A percentile compares a stretch with the other conserved stretches of the same genome.
Evolutionary conservation across 2,888 invertebrate species (phyloP).

Genomic region (Agonopterix arenella): DNA sequence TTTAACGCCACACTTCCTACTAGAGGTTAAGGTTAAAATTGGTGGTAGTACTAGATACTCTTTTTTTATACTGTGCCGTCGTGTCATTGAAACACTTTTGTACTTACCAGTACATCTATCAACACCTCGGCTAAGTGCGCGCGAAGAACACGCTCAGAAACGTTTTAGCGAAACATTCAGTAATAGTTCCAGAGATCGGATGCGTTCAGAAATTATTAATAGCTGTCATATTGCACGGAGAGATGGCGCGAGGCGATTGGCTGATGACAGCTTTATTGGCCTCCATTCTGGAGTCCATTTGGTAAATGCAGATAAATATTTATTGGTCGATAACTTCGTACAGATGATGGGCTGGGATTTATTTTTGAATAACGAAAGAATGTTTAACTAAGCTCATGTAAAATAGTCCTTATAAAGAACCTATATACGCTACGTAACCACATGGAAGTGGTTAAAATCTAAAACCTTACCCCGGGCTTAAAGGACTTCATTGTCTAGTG

Average conservation of each 20-base stretch:
- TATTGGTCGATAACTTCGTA: slow-evolving; percentile 45
- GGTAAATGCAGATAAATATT: slow-evolving; percentile 72
- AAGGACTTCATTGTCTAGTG: too few species aligned
- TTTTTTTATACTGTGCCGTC: too few species aligned
- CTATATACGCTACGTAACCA: too few species aligned
- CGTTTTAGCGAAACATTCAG: slow-evolving; percentile 44
- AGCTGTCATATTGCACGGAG: slow-evolving; percentile 38
- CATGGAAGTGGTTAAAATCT: too few species aligned
- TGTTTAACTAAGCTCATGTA: too few species aligned
- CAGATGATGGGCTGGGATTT: slow-evolving; percentile 27
- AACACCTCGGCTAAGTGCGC: slow-evolving; percentile 47
- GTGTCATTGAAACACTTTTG: slow-evolving; percentile 27
- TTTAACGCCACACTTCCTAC: too few species aligned
- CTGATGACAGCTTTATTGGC: slow-evolving; percentile 61
- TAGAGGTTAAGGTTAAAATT: too few species aligned
- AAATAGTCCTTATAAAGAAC: too few species aligned
- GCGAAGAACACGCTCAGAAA: slow-evolving; percentile 24
- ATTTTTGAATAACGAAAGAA: too few species aligned
- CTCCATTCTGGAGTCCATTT: slow-evolving; percentile 66
- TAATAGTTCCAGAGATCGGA: neutral
- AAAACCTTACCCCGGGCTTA: too few species aligned
- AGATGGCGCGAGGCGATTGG: slow-evolving; percentile 59
- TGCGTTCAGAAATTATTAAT: slow-evolving; percentile 29
- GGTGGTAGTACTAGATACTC: too few species aligned
- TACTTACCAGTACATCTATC: slow-evolving; percentile 46